Base-by-base conservation (phyloP, 2,113 vertebrate species). In the Siphamia tubifer region DNA sequence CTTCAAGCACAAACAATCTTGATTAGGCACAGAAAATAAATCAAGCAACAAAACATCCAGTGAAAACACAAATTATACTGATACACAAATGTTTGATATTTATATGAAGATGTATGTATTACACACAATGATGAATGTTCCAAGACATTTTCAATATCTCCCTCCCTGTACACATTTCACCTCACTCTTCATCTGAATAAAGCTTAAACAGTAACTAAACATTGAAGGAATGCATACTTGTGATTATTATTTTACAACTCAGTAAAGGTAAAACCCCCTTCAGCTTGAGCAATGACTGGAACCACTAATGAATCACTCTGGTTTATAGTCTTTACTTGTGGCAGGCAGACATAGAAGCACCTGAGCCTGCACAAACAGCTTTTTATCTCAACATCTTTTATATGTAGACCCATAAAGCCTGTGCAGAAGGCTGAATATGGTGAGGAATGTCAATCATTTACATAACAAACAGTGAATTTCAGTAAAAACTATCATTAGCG, bases 391-490 rank as follows among this genome's bases (percentile, higher is more conserved):
- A 51, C n/a, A 34, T 25, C 48, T 45, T 45, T 44, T 20, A 20
- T 16, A 43, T 15, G 11, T 19, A 1, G 15, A 12, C 17, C 28
- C 28, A 2, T 21, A n/a, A 58, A 43, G 11, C 32, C 21, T 8
- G 38, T 42, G 30, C 43, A 71, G 45, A 82, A 74, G 58, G 69
- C 56, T 57, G 23, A 11, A 17, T 0, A 34, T 73, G 53, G 21
- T 67, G 21, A 55, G 77, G 68, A 83, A 86, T 76, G 63, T 69
- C 40, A 60, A 19, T 69, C 17, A 71, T 74, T 58, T 12, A 60
- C 25, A 20, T 16, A 4, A 19, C n/a, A 7, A 67, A 54, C 42
- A 39, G 16, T 20, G 28, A 62, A 58, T 30, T 13, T 68, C 36
- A 61, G 43, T 36, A 63, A 44, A 38, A 12, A 32, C 52, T 12